Evolutionary conservation across 2,888 invertebrate genomes (phyloP).

Genomic region (Phaonia tiefii): DNA sequence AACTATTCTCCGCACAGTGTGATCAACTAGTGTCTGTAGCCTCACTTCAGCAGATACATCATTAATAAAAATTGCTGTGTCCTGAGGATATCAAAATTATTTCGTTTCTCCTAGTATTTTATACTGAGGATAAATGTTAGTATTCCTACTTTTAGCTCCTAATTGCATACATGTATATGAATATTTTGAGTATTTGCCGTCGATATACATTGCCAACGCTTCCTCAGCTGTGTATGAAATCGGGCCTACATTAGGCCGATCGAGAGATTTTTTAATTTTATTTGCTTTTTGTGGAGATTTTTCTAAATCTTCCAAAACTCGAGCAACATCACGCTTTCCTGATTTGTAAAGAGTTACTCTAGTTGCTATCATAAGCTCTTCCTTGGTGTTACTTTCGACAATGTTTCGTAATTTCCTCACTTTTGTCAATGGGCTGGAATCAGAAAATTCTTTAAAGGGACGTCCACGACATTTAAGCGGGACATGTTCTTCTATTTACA

Average conservation of each 20-base stretch:
- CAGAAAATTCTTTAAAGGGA: no score
- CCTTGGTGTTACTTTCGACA: neutral
- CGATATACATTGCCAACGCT: neutral
- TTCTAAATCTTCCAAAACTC: neutral
- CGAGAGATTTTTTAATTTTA: neutral
- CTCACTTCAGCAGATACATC: no score
- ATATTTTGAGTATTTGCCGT: neutral
- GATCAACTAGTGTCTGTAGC: no score
- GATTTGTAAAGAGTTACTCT: neutral
- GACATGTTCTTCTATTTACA: no score
- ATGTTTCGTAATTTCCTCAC: no score
- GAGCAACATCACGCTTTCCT: neutral
- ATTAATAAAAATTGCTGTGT: no score
- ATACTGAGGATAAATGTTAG: neutral
- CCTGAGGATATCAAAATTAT: no score
- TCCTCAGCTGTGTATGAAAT: neutral
- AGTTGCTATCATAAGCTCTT: neutral
- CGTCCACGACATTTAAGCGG: no score
- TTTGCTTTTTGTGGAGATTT: neutral
- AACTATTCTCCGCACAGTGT: no score
- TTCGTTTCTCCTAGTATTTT: no score
- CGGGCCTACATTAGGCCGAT: neutral
- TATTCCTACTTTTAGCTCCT: neutral
- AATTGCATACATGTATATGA: neutral
- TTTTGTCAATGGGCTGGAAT: no score